A percentile compares a stretch with the other conserved stretches of the same genome.
phyloP scores from a whole-genome alignment of 92 coral and sea anemone species.

The Anthopleura xanthogrammica region DNA sequence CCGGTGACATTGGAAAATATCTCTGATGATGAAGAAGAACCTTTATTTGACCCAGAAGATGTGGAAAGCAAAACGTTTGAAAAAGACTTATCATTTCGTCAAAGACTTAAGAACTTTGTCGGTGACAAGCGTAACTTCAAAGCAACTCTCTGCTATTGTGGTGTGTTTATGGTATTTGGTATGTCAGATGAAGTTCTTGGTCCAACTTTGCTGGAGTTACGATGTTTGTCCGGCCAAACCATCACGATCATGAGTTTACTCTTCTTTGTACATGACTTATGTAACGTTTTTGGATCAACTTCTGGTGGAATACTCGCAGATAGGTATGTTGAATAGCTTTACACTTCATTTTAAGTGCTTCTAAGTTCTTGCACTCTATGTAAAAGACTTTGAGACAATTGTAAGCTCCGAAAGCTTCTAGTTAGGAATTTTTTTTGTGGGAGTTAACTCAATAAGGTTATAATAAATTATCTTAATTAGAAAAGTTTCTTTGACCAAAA shows the following conservation, averaged over 20 bases:
- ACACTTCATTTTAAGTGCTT: background rate
- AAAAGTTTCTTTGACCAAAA: background rate
- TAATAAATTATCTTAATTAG: background rate
- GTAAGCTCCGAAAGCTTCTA: background rate
- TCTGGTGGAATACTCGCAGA: conserved; percentile 82
- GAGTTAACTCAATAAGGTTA: background rate
- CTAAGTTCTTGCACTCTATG: background rate
- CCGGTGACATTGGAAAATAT: conserved; percentile 62
- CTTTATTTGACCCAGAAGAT: conserved; percentile 75
- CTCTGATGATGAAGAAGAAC: conserved; percentile 74
- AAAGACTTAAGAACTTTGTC: conserved; percentile 51
- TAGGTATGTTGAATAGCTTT: conserved; percentile 51
- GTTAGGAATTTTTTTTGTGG: too few relatives aligned
- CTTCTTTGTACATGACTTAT: conserved; percentile 83
- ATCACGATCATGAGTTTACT: conserved; percentile 78
- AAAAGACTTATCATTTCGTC: conserved; percentile 46
- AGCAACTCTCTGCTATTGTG: conserved; percentile 80
- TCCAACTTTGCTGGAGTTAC: conserved; percentile 74
- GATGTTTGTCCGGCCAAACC: conserved; percentile 77
- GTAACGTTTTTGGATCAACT: conserved; percentile 85
- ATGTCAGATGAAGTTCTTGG: conserved; percentile 91
- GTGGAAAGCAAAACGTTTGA: conserved; percentile 66
- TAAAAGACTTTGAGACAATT: background rate
- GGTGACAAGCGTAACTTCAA: conserved; percentile 69
- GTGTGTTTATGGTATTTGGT: conserved; percentile 86